Evolutionary conservation across 2,888 invertebrate genomes (phyloP).

Genomic region (Apamea anceps): DNA sequence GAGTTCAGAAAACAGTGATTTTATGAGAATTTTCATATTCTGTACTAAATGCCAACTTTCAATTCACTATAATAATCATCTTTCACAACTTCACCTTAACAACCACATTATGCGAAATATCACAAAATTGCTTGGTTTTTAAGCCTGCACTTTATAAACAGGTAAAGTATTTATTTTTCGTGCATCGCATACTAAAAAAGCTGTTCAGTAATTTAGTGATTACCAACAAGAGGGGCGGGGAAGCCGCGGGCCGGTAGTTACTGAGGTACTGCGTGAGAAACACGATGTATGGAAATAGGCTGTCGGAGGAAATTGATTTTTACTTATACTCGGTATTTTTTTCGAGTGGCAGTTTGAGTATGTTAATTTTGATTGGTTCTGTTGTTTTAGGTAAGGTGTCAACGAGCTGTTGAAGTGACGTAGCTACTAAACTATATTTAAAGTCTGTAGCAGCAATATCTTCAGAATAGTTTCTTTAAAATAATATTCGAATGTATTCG

Average conservation of each 20-base stretch:
- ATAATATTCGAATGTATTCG: not conserved
- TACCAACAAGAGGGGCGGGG: slow-evolving; percentile 75
- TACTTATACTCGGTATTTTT: slow-evolving; percentile 30
- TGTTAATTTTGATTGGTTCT: slow-evolving; percentile 35
- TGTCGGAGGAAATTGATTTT: slow-evolving; percentile 61
- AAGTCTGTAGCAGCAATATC: not conserved
- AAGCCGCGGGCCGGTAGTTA: slow-evolving; percentile 70
- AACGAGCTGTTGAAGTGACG: not conserved
- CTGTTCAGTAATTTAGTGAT: slow-evolving; percentile 85
- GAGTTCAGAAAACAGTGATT: not conserved
- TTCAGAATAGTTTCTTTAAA: not conserved
- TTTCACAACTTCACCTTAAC: slow-evolving; percentile 49
- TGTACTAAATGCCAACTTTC: not conserved
- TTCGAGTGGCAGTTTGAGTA: slow-evolving; percentile 15
- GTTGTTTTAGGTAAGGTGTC: slow-evolving; percentile 6
- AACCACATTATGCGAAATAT: slow-evolving; percentile 69
- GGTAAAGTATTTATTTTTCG: slow-evolving; percentile 85
- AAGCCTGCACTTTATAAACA: slow-evolving; percentile 61
- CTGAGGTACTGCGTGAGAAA: slow-evolving; percentile 60
- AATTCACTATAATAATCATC: not conserved
- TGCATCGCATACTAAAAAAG: slow-evolving; percentile 78
- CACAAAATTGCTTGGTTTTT: slow-evolving; percentile 71
- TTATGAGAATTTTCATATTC: not conserved
- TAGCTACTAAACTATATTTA: not conserved
- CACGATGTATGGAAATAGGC: slow-evolving; percentile 48